Evolutionary conservation across 2,113 vertebrate species (phyloP).

Genomic region (Zingel zingel): DNA sequence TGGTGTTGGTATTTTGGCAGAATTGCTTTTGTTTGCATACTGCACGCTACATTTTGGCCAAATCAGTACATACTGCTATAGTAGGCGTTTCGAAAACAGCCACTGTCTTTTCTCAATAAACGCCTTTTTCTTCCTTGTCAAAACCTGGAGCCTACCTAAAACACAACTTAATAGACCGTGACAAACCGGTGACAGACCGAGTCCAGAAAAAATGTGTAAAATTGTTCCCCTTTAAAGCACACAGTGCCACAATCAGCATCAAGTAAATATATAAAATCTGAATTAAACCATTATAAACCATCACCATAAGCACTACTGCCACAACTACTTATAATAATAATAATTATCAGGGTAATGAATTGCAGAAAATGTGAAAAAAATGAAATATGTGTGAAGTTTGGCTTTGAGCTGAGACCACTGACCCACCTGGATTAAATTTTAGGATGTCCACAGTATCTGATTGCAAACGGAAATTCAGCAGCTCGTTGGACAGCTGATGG

Average conservation of each 20-base stretch:
- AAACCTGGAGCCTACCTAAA: background rate
- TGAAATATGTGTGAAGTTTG: background rate
- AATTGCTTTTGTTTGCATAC: no score
- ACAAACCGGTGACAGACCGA: no score
- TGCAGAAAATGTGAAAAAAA: background rate
- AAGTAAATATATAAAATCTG: background rate
- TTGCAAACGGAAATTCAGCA: constrained; percentile 88
- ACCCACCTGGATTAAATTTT: constrained; percentile 68
- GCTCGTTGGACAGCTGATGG: constrained; percentile 89
- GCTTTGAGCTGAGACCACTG: background rate
- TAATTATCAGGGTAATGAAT: background rate
- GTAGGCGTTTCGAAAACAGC: no score
- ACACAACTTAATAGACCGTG: no score
- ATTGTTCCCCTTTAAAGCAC: background rate
- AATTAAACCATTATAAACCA: background rate
- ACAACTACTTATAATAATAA: background rate
- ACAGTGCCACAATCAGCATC: background rate
- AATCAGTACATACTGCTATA: no score
- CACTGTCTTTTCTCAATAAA: background rate
- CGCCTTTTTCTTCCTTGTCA: background rate
- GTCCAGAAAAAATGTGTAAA: no score
- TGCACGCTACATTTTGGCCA: no score
- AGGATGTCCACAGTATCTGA: constrained; percentile 85
- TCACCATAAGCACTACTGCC: background rate
- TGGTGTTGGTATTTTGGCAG: no score